These are phyloP conservation scores for Mobula hypostoma DNA, from an alignment of 2,113 vertebrate species.

Conservation along the genomic window DNA sequence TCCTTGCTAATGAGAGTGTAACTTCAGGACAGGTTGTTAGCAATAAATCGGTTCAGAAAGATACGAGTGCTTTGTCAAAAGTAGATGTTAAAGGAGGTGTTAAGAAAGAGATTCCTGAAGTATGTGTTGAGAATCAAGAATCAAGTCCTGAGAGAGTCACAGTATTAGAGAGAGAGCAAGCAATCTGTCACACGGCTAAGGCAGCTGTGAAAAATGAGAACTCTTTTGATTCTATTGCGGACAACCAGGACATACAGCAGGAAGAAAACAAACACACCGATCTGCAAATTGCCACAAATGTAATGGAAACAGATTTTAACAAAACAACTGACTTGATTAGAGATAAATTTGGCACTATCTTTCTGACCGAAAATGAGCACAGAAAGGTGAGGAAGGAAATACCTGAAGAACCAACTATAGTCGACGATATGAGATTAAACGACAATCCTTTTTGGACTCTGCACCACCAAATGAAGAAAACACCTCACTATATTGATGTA, in stretches of 20 bases:
- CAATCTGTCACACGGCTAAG: background rate
- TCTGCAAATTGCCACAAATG: background rate
- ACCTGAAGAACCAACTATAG: slow-evolving; percentile 40
- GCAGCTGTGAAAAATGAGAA: background rate
- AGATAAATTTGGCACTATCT: slow-evolving; percentile 64
- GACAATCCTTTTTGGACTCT: slow-evolving; percentile 46
- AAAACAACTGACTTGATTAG: slow-evolving; percentile 49
- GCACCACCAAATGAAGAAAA: slow-evolving; percentile 48
- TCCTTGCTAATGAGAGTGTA: background rate
- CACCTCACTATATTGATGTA: slow-evolving; percentile 68
- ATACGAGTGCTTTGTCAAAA: background rate
- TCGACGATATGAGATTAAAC: slow-evolving; percentile 39
- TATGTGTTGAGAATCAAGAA: background rate
- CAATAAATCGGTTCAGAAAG: background rate
- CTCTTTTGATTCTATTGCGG: background rate
- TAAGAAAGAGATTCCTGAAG: background rate
- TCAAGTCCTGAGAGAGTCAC: background rate
- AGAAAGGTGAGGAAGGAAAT: slow-evolving; percentile 39
- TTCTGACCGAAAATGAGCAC: slow-evolving; percentile 48
- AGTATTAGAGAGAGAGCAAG: background rate
- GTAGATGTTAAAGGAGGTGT: background rate
- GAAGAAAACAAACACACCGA: background rate
- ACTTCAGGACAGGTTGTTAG: background rate
- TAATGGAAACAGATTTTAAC: background rate
- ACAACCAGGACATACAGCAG: background rate